A percentile compares a stretch with the other conserved stretches of the same genome.
These are phyloP conservation scores for Blastomussa wellsi DNA, from an alignment of 92 coral and sea anemone species.

Conservation along the genomic window DNA sequence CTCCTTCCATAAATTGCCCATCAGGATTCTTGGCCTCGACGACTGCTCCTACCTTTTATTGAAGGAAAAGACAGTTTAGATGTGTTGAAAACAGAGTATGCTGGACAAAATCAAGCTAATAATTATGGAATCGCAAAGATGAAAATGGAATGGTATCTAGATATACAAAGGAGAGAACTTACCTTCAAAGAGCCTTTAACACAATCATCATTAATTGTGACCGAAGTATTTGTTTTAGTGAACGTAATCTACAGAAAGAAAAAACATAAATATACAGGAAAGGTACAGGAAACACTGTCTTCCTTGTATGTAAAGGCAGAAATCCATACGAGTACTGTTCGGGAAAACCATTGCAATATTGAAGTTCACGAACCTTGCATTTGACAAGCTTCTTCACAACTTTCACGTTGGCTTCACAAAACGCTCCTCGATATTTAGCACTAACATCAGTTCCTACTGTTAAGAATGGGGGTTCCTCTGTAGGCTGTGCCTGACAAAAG, in stretches of 20 bases:
- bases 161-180: constrained; percentile 35
- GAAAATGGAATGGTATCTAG: neutral
- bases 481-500: constrained; percentile 81
- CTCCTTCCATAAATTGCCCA: constrained; percentile 85
- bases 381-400: constrained; percentile 94
- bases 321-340: constrained; percentile 9
- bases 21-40: constrained; percentile 85
- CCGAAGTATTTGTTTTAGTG: constrained; percentile 80
- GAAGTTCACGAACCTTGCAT: constrained; percentile 85
- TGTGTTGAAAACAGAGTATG: neutral
- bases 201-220: constrained; percentile 90
- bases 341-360: constrained; percentile 15
- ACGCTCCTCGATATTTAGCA: constrained; percentile 99
- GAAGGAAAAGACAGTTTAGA: neutral
- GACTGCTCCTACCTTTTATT: constrained; percentile 73
- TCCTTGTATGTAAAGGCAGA: neutral
- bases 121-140: neutral
- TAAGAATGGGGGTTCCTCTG: constrained; percentile 97
- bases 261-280: constrained; percentile 10
- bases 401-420: constrained; percentile 97
- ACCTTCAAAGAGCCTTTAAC: constrained; percentile 90
- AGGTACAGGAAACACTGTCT: constrained; percentile 16
- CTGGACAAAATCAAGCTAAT: neutral
- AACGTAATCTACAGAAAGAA: constrained; percentile 71
- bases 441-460: constrained; percentile 98